Evolutionary conservation across 2,113 vertebrate genomes (phyloP), one percentile per base, ranked within the genome.

Genomic region (Semicossyphus pulcher): DNA sequence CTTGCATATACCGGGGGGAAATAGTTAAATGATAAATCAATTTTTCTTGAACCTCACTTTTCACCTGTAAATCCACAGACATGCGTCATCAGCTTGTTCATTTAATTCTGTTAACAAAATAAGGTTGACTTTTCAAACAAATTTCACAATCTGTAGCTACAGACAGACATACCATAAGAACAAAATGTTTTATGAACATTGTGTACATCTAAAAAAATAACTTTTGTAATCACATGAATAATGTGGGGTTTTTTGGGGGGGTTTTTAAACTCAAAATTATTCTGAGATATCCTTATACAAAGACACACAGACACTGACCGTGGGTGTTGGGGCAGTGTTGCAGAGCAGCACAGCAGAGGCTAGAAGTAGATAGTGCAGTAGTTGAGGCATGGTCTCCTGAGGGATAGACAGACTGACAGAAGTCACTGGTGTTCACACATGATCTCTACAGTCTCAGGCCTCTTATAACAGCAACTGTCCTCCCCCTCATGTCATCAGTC

Each of bases 301-400:
- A 14, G 26, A 73, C 86, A 57, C 20, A 66, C 10, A 64, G 11
- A 36, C 45, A 82, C 81, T 84, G 41, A 84, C 81, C 65, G 52
- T 39, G n/a, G 70, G 44, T 23, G 37, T 31, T n/a, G 77, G 74
- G 23, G 52, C 26, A 1, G 47, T 3, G 60, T 62, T 23, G 70
- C 42, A 54, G 71, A 60, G 60, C 41, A 79, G 65, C 81, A 71
- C 48, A 28, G 29, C 44, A 1, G 39, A 66, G 29, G 66, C 66
- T 0, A 76, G 58, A 4, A 81, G 41, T 58, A 76, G 54, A 41
- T 4, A 56, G 32, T 16, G 36, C 52, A 67, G 48, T 20, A 37
- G 32, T n/a, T 36, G 67, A 37, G 49, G 31, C 81, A 79, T 84
- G 25, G 20, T 48, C 0, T 3, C 25, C 52, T 29, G 71, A 53